Base-by-base conservation (phyloP, 2,888 invertebrate genomes). In the Alloplasta piceator region DNA sequence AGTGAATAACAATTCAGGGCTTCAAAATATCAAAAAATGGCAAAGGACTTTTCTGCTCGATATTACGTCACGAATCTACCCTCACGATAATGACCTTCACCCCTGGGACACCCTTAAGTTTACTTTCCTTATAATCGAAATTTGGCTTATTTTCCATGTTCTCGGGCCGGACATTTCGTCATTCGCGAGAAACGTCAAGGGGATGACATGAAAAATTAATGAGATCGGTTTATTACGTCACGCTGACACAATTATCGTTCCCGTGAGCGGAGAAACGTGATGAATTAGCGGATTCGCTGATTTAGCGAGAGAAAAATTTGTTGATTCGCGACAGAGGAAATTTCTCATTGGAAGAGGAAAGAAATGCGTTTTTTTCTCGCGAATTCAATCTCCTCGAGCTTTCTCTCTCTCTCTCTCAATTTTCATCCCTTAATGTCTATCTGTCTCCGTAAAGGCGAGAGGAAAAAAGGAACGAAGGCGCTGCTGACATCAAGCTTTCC, bases 401-500 rank as follows among this genome's bases (percentile, higher is more conserved):
- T 3, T 14, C 39, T 41, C 39, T 46, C 9, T 4, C 14, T 50
- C 50, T 50, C 14, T 50, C 50, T 3, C 26, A 26, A 26, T 26
- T 50, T n/a, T 56, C 64, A 26, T 38, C 46, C 46, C 56, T 73
- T 36, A 26, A 26, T 26, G 26, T 43, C 46, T 52, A 6, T 36
- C 14, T 16, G 52, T 14, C 14, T 52, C 14, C 14, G 14, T 1
- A 4, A 14, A 52, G 12, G 9, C 50, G 39, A 56, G 39, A 6
- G 50, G 36, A 48, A 63, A 58, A 52, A 70, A 67, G 56, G 77
- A 7, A 80, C 55, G 39, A 43, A 70, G 64, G 36, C 60, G 12
- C 39, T 56, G 68, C 82, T 81, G 79, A 84, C 82, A 83, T 77
- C 67, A 63, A 78, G 75, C 77, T 82, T 83, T 71, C 39, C 70